Percentiles rank a stretch among this genome's conserved stretches.
These are phyloP conservation scores for Limanda limanda DNA, from an alignment of 2,113 vertebrate species.

Conservation along the genomic window DNA sequence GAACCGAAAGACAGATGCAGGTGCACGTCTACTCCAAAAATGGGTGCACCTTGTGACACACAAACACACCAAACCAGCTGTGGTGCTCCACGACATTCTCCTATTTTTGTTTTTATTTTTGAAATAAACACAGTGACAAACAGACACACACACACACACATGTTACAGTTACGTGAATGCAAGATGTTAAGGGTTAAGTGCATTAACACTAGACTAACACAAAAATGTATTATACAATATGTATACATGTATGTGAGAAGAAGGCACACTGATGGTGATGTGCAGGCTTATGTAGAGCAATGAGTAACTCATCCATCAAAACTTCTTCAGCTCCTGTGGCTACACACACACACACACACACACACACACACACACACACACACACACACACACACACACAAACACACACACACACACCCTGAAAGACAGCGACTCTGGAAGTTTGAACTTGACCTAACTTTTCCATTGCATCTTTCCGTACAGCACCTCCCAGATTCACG, in stretches of 20 bases:
- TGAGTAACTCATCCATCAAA: slow-evolving; percentile 1
- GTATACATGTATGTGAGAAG: background rate
- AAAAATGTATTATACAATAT: slow-evolving; percentile 14
- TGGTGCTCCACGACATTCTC: background rate
- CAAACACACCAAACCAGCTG: background rate
- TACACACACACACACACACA: background rate
- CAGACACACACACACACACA: too few relatives aligned
- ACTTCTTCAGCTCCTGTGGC: background rate
- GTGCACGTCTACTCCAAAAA: background rate
- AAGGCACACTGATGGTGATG: background rate
- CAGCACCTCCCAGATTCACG: slow-evolving; percentile 95
- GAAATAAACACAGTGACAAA: too few relatives aligned
- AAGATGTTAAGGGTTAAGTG: background rate
- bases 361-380: background rate
- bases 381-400: background rate
- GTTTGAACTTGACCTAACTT: slow-evolving; percentile 13
- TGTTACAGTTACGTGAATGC: too few relatives aligned
- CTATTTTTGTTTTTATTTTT: too few relatives aligned
- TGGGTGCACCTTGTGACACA: background rate
- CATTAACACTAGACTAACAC: slow-evolving; percentile 13
- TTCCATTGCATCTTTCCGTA: slow-evolving; percentile 49
- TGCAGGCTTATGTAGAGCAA: background rate
- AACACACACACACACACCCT: background rate
- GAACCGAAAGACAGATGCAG: slow-evolving; percentile 13
- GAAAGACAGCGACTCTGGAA: background rate